Evolutionary conservation across 2,888 invertebrate species (phyloP), one percentile per base, ranked within the genome.

Genomic region (Drosophila borealis): DNA sequence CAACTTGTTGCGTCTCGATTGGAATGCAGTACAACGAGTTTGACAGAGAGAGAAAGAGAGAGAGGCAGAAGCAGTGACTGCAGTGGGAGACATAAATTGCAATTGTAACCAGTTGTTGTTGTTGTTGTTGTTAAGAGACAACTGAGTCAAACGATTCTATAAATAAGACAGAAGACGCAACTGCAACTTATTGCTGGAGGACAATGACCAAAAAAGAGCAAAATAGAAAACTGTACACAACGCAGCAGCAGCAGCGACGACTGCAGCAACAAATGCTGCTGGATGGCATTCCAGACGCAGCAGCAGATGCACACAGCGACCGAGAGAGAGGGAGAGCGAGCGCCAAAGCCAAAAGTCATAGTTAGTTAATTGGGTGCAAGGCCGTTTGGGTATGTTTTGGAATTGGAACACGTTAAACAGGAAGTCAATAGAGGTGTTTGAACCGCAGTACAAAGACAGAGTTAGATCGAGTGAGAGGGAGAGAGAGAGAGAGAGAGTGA

Each of bases 1-100:
- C 78, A 76, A 74, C 75, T 75, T 75, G 75, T 75, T 75, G 74
- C 63, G 63, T 64, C 50, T 59, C 36, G 62, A 74, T 34, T 70
- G 81, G 82, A 82, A 82, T 85, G 82, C 88, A 67, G 88, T 73
- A 69, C 69, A 88, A 82, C 82, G 73, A 85, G 82, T 82, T 82
- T 88, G 70, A 45, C 59, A 61, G 55, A 68, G 49, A 33, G 45
- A 10, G 64, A 45, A 34, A 34, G 49, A 39, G 50, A 46, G 42
- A 48, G 21, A 46, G 46, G 67, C 53, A 51, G 39, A 25, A 34
- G 29, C 39, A 59, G 42, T 19, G 46, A 57, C 48, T 55, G 21
- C 50, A 69, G 64, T 69, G 65, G 60, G 66, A 77, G 71, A 67
- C 68, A 71, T 70, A 70, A 76, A 76, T 74, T 78, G 70, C 79